phyloP scores from a whole-genome alignment of 37 sponge, comb jelly and placozoan species.

The Beroe forskalii region DNA sequence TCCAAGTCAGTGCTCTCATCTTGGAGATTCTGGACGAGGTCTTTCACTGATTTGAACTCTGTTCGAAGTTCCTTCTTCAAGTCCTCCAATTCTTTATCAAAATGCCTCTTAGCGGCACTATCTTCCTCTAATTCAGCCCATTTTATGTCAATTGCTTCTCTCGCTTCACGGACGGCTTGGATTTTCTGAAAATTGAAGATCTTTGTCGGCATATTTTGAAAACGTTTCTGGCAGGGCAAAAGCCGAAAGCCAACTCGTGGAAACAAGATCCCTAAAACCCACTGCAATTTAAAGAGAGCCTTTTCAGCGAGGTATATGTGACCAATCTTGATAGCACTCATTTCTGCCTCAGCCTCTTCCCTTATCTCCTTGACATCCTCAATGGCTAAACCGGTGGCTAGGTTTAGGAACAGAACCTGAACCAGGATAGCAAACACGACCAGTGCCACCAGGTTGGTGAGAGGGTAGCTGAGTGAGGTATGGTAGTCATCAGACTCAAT shows the following conservation, averaged over 20 bases:
- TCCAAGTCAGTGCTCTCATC: neutral
- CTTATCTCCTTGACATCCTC: conserved; percentile 33
- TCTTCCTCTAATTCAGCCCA: neutral
- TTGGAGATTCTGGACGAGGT: neutral
- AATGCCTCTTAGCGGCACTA: neutral
- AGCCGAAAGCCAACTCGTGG: too few species aligned
- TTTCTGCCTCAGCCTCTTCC: conserved; percentile 13
- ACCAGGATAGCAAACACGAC: conserved; percentile 23
- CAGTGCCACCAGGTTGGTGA: neutral
- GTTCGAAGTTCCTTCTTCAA: neutral
- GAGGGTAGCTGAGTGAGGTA: neutral
- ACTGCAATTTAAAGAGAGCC: neutral
- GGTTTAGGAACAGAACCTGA: conserved; percentile 47
- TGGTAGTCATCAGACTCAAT: neutral
- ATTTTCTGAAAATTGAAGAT: neutral
- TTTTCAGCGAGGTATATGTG: neutral
- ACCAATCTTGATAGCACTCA: neutral
- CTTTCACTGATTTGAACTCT: neutral
- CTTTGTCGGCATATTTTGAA: conserved; percentile 33
- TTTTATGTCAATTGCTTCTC: neutral
- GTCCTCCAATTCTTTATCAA: neutral
- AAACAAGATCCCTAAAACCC: neutral
- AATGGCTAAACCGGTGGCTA: conserved; percentile 45
- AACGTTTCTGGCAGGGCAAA: neutral
- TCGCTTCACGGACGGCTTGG: neutral